Evolutionary conservation across 2,888 invertebrate genomes (phyloP).

Genomic region (Tigriopus californicus): DNA sequence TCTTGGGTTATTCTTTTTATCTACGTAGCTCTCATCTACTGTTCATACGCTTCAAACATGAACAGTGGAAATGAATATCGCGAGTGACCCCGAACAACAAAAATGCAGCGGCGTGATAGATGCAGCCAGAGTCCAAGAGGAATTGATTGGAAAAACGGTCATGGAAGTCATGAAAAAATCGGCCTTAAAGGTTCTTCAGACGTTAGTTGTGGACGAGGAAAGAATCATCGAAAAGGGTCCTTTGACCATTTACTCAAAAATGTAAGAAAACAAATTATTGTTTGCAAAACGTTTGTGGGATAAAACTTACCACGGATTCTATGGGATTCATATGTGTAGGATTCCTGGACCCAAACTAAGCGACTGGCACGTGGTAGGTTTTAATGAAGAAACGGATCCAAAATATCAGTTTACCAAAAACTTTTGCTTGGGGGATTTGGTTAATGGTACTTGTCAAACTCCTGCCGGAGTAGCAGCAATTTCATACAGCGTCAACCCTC

Average conservation of each 20-base stretch:
- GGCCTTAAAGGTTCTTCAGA: background rate
- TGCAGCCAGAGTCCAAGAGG: background rate
- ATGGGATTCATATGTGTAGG: too few species aligned
- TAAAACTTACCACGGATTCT: too few species aligned
- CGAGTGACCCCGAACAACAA: background rate
- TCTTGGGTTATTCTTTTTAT: too few species aligned
- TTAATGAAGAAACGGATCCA: background rate
- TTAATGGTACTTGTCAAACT: background rate
- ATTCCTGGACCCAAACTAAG: background rate
- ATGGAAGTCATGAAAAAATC: background rate
- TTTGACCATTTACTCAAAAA: background rate
- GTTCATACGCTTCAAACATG: too few species aligned
- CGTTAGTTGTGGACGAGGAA: background rate
- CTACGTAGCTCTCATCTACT: too few species aligned
- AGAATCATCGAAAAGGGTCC: background rate
- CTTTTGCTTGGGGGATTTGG: background rate
- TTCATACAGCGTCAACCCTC: background rate
- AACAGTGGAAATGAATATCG: conserved; percentile 8
- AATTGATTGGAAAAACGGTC: background rate
- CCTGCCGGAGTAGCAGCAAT: conserved; percentile 8
- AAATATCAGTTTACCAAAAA: background rate
- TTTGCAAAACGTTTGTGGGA: too few species aligned
- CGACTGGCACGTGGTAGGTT: background rate
- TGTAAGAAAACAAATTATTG: too few species aligned
- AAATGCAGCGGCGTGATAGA: conserved; percentile 2